These are phyloP conservation scores for Camponotus fellah DNA, from an alignment of 2,888 invertebrate species.

Conservation along the genomic window DNA sequence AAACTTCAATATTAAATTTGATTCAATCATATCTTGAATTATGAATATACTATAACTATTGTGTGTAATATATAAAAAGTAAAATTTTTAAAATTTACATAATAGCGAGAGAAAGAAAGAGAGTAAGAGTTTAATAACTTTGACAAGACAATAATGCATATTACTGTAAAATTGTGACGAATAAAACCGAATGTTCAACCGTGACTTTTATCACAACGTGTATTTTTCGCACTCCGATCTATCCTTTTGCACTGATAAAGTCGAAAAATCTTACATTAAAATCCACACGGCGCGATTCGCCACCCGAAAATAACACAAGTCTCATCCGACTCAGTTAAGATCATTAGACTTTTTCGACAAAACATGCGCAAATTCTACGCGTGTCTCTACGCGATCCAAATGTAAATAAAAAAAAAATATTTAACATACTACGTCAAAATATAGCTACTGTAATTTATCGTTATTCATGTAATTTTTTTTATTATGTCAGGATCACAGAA, in stretches of 20 bases:
- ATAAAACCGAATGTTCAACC: background rate
- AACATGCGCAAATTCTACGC: background rate
- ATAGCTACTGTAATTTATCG: conserved; percentile 62
- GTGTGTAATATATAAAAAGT: background rate
- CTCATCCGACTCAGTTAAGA: conserved; percentile 41
- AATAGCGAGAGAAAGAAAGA: background rate
- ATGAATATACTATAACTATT: background rate
- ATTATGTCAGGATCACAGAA: conserved; percentile 46
- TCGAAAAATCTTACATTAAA: conserved; percentile 47
- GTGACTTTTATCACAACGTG: background rate
- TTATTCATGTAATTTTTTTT: conserved; percentile 66
- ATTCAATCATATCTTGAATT: background rate
- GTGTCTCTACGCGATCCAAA: conserved; percentile 27
- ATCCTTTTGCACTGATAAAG: conserved; percentile 57
- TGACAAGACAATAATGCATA: background rate
- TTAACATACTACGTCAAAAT: conserved; percentile 53
- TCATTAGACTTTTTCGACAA: conserved; percentile 20
- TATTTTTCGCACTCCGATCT: conserved; percentile 12
- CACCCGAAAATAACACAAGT: no score
- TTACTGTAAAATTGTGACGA: background rate
- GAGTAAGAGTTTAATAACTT: background rate
- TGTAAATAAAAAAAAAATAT: conserved; percentile 48
- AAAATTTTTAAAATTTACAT: background rate
- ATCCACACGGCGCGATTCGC: no score
- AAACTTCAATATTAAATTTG: background rate